phyloP scores from a whole-genome alignment of 2,113 vertebrate species.

The Phasianus colchicus region DNA sequence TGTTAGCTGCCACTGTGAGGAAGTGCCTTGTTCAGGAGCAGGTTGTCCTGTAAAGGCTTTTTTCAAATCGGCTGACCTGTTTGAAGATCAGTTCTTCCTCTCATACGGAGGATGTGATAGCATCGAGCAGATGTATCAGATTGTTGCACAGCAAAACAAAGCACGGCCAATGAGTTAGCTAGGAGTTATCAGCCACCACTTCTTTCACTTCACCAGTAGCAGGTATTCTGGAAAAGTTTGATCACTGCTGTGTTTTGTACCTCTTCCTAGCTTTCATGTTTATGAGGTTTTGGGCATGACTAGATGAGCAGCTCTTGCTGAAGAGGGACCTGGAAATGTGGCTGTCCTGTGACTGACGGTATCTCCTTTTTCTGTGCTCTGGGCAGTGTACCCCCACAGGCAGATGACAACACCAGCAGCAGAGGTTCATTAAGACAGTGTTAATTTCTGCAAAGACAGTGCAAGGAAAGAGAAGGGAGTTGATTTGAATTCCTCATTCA shows the following conservation, averaged over 20 bases:
- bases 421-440: not conserved
- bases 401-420: not conserved
- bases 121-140: constrained; percentile 37
- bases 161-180: not conserved
- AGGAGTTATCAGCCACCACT: not conserved
- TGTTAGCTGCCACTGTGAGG: not conserved
- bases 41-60: not conserved
- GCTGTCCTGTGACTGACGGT: not conserved
- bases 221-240: constrained; percentile 43
- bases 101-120: constrained; percentile 2
- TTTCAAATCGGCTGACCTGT: constrained; percentile 14
- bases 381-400: not conserved
- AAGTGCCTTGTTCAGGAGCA: not conserved
- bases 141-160: not conserved
- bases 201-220: constrained; percentile 10
- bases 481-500: constrained; percentile 41
- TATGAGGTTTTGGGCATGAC: constrained; percentile 17
- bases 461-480: not conserved
- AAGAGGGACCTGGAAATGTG: not conserved
- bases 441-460: constrained; percentile 38
- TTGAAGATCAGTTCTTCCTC: constrained; percentile 22
- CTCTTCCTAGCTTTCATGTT: not conserved
- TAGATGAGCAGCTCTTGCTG: not conserved
- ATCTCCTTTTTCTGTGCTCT: not conserved
- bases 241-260: not conserved